phyloP scores from a whole-genome alignment of 2,113 vertebrate genomes.

The Gallinago media region DNA sequence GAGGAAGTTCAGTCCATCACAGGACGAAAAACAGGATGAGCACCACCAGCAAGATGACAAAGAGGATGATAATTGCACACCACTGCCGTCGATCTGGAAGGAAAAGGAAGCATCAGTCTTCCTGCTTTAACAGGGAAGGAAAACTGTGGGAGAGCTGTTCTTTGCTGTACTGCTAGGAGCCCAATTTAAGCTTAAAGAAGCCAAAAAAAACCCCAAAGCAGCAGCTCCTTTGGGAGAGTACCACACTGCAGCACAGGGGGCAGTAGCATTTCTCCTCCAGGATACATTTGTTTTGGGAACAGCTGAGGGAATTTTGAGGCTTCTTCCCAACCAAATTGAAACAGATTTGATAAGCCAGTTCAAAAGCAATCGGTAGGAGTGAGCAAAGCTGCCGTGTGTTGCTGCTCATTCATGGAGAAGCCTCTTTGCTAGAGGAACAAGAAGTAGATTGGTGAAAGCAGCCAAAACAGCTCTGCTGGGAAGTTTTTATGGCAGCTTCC shows the following conservation, averaged over 20 bases:
- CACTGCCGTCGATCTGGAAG: constrained; percentile 95
- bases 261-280: fast-evolving
- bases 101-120: constrained; percentile 17
- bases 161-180: not conserved
- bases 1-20: constrained; percentile 74
- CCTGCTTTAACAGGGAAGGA: not conserved
- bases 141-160: not conserved
- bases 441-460: not conserved
- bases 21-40: constrained; percentile 89
- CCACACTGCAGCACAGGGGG: not conserved
- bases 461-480: not conserved
- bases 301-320: not conserved
- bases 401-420: not conserved
- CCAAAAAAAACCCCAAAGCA: not conserved
- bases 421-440: not conserved
- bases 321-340: not conserved
- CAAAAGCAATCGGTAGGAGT: not conserved
- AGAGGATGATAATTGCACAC: constrained; percentile 93
- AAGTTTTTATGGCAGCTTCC: not conserved
- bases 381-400: not conserved
- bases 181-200: not conserved
- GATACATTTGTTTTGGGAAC: not conserved
- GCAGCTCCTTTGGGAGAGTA: not conserved
- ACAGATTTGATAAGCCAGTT: not conserved
- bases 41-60: constrained; percentile 88